Base-by-base conservation (phyloP, 1,140 invertebrate genomes). In the Ooceraea biroi region DNA sequence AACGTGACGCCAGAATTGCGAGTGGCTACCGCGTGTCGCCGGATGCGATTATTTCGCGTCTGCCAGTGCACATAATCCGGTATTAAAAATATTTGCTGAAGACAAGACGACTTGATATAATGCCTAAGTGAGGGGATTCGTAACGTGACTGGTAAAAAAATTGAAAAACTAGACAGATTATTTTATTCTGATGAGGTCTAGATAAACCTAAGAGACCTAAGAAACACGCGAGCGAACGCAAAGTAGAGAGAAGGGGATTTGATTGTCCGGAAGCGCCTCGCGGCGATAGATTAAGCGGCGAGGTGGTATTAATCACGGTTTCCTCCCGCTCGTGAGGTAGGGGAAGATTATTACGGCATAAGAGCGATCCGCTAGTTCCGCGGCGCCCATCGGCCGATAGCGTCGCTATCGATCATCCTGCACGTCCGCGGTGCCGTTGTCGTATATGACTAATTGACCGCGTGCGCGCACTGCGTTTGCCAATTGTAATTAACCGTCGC, bases 231-330 rank as follows among this genome's bases (percentile, higher is more conserved):
- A 76, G 30, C 19, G 55, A 30, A 30, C n/a, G 68, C 8, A 69
- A 82, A 60, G 78, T 55, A n/a, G 46, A 41, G 36, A 27, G 69
- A 72, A 27, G 66, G 68, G 58, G 78, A 41, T 73, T 74, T 55
- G 78, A 82, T 82, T 60, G 78, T 60, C 55, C 55, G 57, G 44
- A 50, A 60, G 78, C 17, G 69, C 78, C 78, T 82, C 78, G 58
- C 68, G 78, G 78, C 78, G 71, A 74, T 72, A 82, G 83, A 84
- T 82, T 80, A 80, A 69, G 83, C 68, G 55, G 83, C 19, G 76
- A 66, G 83, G 78, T 85, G 72, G 85, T 88, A 93, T 93, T 91
- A 91, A 93, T 92, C 90, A 92, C 88, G 44, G 71, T 88, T 90
- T 86, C 83, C 88, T 83, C 76, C 48, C 76, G 68, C 61, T 22